Percentiles rank a stretch among this genome's conserved stretches.
These are phyloP conservation scores for Physella acuta DNA, from an alignment of 1,140 invertebrate species.

Conservation along the genomic window DNA sequence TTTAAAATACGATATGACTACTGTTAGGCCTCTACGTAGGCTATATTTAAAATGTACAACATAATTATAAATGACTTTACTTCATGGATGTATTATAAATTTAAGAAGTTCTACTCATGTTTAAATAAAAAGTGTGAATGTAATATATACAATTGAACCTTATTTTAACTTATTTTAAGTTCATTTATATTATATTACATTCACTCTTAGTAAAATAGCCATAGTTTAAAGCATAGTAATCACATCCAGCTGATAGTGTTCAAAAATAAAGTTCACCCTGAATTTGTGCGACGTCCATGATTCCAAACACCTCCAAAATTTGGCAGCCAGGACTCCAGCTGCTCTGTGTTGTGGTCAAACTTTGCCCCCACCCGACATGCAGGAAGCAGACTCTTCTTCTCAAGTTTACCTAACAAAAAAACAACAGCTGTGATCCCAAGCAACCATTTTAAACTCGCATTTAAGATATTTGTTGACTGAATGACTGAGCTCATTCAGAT, in stretches of 20 bases:
- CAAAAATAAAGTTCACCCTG: constrained; percentile 26
- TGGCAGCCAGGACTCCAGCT: constrained; percentile 32
- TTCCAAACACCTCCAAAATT: constrained; percentile 38
- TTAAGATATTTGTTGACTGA: not conserved
- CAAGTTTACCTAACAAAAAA: constrained; percentile 29
- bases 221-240: not conserved
- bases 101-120: not conserved
- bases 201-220: not conserved
- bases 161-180: too few relatives aligned
- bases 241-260: not conserved
- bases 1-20: too few relatives aligned
- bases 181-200: not conserved
- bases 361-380: constrained; percentile 33
- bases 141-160: too few relatives aligned
- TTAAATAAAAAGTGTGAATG: not conserved
- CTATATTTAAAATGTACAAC: too few relatives aligned
- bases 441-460: not conserved
- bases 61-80: too few relatives aligned
- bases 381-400: constrained; percentile 32
- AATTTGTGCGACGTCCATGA: constrained; percentile 31
- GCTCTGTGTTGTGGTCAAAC: constrained; percentile 27
- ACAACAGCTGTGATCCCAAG: not conserved
- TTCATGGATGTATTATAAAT: not conserved
- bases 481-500: not conserved
- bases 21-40: too few relatives aligned